phyloP scores from a whole-genome alignment of 2,797 vertebrate genomes.

The Sus cebifrons region DNA sequence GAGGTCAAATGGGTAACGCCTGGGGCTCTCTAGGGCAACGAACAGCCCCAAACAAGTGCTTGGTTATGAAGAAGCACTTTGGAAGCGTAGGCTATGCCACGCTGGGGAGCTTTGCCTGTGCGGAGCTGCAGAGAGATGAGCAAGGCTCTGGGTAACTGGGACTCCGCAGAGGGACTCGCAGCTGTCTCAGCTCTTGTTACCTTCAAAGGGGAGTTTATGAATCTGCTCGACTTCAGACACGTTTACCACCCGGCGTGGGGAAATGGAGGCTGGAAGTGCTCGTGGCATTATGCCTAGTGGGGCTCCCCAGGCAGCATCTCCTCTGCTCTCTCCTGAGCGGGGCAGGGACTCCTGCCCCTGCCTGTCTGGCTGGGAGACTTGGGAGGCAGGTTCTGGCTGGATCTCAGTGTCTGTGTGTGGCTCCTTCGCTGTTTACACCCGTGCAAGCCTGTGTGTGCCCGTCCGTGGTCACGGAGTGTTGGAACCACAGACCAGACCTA shows the following conservation, averaged over 20 bases:
- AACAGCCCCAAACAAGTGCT: background rate
- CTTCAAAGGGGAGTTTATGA: conserved; percentile 28
- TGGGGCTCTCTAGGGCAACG: background rate
- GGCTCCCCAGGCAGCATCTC: background rate
- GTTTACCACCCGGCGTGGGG: background rate
- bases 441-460: background rate
- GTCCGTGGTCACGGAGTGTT: background rate
- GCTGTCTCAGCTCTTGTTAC: background rate
- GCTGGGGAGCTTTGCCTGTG: background rate
- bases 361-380: background rate
- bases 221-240: background rate
- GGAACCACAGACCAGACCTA: background rate
- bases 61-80: background rate
- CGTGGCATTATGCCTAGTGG: background rate
- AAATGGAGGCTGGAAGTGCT: background rate
- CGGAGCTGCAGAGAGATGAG: background rate
- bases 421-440: background rate
- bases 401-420: background rate
- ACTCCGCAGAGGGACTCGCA: background rate
- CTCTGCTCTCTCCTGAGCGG: background rate
- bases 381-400: background rate
- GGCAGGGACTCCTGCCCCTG: background rate
- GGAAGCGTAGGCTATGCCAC: background rate
- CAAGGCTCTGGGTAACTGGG: background rate
- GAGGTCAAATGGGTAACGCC: background rate